Percentiles rank a stretch among this genome's conserved stretches.
phyloP scores from a whole-genome alignment of 2,888 invertebrate genomes.

The Lottia gigantea region DNA sequence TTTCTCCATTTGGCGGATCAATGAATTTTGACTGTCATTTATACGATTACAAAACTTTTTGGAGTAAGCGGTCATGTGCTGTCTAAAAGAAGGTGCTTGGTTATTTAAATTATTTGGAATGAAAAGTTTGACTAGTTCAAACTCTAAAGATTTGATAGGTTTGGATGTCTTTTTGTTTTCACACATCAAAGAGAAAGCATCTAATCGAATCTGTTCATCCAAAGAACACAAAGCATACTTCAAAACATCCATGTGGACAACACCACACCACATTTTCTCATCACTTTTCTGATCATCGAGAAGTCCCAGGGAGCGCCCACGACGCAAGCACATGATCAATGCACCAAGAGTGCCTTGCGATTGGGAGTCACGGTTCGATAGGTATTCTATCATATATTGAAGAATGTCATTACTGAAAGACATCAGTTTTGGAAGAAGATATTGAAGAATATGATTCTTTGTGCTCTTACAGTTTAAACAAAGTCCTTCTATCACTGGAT shows the following conservation, averaged over 20 bases:
- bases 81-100: constrained; percentile 77
- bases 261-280: constrained; percentile 71
- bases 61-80: constrained; percentile 76
- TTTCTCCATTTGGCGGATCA: background rate
- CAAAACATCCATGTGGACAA: constrained; percentile 72
- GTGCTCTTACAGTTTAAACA: constrained; percentile 47
- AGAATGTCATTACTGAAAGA: constrained; percentile 48
- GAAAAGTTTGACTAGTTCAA: constrained; percentile 75
- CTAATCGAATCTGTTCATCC: constrained; percentile 76
- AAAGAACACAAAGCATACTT: constrained; percentile 73
- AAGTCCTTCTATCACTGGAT: constrained; percentile 60
- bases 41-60: constrained; percentile 75
- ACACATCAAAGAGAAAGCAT: constrained; percentile 78
- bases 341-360: constrained; percentile 44
- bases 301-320: constrained; percentile 54
- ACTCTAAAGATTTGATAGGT: constrained; percentile 74
- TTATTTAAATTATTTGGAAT: constrained; percentile 78
- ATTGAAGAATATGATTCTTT: constrained; percentile 56
- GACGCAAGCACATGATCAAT: constrained; percentile 58
- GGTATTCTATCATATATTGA: constrained; percentile 43
- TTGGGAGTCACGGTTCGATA: constrained; percentile 27
- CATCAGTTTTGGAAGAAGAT: constrained; percentile 57
- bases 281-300: constrained; percentile 24
- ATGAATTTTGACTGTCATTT: constrained; percentile 2
- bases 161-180: constrained; percentile 82